phyloP scores from a whole-genome alignment of 2,797 vertebrate genomes.

The Parauchenoglanis punctatus region DNA sequence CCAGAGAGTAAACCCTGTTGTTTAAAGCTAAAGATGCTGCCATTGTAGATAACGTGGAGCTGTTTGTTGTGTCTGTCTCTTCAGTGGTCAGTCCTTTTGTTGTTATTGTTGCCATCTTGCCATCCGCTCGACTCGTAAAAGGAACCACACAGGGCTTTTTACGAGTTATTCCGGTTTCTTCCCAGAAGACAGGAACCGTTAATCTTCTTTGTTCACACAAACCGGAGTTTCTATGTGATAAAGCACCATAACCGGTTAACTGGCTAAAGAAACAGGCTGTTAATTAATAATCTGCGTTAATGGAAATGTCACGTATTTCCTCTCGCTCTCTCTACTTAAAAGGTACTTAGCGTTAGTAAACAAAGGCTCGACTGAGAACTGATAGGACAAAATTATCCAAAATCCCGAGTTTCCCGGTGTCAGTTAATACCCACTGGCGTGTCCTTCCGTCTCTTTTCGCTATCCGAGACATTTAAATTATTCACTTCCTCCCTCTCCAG shows the following conservation, averaged over 20 bases:
- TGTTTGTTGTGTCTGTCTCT: conserved; percentile 52
- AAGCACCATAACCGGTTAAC: conserved; percentile 25
- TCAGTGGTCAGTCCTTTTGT: conserved; percentile 66
- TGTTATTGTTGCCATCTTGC: conserved; percentile 69
- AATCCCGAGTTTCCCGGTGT: too few species aligned
- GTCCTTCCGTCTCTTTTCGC: not conserved
- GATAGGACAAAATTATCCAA: not conserved
- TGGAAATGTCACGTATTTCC: not conserved
- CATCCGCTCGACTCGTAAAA: not conserved
- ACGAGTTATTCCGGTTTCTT: not conserved
- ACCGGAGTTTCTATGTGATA: conserved; percentile 26
- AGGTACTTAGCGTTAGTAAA: not conserved
- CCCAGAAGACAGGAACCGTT: conserved; percentile 11
- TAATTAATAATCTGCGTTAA: not conserved
- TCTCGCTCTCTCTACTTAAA: not conserved
- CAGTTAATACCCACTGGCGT: not conserved
- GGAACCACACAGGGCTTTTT: conserved; percentile 1
- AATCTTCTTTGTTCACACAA: conserved; percentile 48
- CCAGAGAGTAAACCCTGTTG: conserved; percentile 72
- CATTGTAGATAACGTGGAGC: conserved; percentile 55
- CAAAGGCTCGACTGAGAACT: conserved; percentile 1
- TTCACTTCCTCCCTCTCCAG: conserved; percentile 48
- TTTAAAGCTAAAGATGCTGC: conserved; percentile 56
- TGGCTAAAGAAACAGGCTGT: not conserved
- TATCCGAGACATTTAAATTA: conserved; percentile 55